Evolutionary conservation across 1,140 invertebrate genomes (phyloP), one percentile per base, ranked within the genome.

Genomic region (Euwallacea fornicatus): DNA sequence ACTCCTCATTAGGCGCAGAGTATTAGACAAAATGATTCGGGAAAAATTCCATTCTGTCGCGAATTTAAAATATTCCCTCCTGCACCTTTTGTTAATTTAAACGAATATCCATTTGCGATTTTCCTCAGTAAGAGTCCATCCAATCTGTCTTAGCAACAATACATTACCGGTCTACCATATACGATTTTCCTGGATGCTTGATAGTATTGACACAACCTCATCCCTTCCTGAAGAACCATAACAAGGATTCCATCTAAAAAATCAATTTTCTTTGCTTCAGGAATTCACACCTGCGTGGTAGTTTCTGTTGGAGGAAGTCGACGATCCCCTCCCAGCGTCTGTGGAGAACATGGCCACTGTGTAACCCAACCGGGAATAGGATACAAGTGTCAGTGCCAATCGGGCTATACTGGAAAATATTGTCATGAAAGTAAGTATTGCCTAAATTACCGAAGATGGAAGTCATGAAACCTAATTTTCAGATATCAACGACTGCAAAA

Each of bases 271-370:
- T 50, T 6, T 2, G 7, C 47, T 60, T 46, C 66, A 84, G 82
- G 81, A 54, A 76, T 84, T 55, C 83, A 83, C 73, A 85, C 84
- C 73, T 86, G 86, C 73, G 84, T 86, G 11, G 81, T 84, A 7
- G 78, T 83, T 42, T 79, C 83, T 6, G 80, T 82, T 43, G 84
- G 83, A 55, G 75, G 76, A 42, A 80, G 76, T 44, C 74, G 76
- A 70, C 69, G 75, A 44, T 76, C 76, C 13, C 69, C 79, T 55
- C 75, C 84, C 70, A 84, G 84, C 33, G 82, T 82, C 76, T 95
- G 93, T 78, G 91, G 91, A 56, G 90, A 92, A 44, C 91, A 93
- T 79, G 91, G 93, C 47, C 88, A 89, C 76, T 95, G 93, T 76
- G 83, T 90, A 53, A 86, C 84, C 76, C 86, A 85, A 72, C 82